Conservation (phyloP, 2,888 invertebrate genomes). For the Willowsia nigromaculata region DNA sequence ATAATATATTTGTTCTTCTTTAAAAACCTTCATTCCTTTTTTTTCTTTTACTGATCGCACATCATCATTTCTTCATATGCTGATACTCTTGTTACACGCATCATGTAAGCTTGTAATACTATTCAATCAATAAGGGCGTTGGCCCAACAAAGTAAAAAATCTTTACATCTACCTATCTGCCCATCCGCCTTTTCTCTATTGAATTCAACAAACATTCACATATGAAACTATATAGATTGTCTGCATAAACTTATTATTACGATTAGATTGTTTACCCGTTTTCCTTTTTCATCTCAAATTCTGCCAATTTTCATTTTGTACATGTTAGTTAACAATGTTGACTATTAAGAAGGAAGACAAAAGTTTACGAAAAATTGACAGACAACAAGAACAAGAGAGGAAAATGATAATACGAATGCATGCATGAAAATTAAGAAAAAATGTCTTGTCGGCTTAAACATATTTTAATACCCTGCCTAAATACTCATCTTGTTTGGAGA, state of each 20-base stretch:
- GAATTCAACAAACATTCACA: not conserved
- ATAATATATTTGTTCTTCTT: not conserved
- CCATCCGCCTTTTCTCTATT: slow-evolving; percentile 39
- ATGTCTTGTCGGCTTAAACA: slow-evolving; percentile 55
- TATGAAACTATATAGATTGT: not conserved
- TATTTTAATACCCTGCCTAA: slow-evolving; percentile 53
- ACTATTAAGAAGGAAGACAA: slow-evolving; percentile 21
- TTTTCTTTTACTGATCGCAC: not conserved
- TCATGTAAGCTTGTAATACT: slow-evolving; percentile 25
- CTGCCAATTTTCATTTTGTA: slow-evolving; percentile 45
- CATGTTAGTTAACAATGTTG: slow-evolving; percentile 45
- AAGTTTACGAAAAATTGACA: not conserved
- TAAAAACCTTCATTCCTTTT: slow-evolving; percentile 37
- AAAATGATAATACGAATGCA: slow-evolving; percentile 13
- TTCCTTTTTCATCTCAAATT: slow-evolving; percentile 55
- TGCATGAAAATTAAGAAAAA: slow-evolving; percentile 32
- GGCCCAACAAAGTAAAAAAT: slow-evolving; percentile 65
- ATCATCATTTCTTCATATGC: not conserved
- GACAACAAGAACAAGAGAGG: not conserved
- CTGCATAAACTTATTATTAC: slow-evolving; percentile 1
- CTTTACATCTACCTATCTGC: not conserved
- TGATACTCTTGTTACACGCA: not conserved
- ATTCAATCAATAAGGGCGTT: slow-evolving; percentile 79
- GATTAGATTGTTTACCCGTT: slow-evolving; percentile 49
- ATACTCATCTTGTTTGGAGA: slow-evolving; percentile 38